These are phyloP conservation scores for Pelobates fuscus DNA, from an alignment of 2,113 vertebrate species.

Conservation along the genomic window DNA sequence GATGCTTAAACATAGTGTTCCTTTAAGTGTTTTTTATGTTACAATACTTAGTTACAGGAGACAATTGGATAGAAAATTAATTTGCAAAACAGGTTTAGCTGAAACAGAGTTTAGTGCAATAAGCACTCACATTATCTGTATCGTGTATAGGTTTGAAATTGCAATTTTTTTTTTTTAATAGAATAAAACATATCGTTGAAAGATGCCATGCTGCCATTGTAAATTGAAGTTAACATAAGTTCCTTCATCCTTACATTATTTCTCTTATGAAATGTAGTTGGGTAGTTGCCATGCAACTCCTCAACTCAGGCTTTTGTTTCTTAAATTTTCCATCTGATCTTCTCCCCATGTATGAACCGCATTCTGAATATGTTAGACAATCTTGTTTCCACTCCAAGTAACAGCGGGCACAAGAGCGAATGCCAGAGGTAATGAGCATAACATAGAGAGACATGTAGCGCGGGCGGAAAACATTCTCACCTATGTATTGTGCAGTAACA, in stretches of 20 bases:
- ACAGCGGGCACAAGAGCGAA: conserved; percentile 32
- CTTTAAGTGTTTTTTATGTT: conserved; percentile 2
- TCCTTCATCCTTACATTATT: conserved; percentile 35
- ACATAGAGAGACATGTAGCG: conserved; percentile 8
- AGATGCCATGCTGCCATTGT: conserved; percentile 34
- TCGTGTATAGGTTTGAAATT: conserved; percentile 43
- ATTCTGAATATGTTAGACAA: conserved; percentile 27
- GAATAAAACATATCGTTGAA: conserved; percentile 26
- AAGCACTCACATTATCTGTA: conserved; percentile 33
- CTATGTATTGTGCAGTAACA: not conserved
- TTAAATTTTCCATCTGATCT: conserved; percentile 19
- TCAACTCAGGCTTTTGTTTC: conserved; percentile 5
- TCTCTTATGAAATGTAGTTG: conserved; percentile 15
- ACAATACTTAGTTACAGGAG: too few species aligned
- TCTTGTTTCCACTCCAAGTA: conserved; percentile 27
- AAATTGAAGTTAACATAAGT: conserved; percentile 46
- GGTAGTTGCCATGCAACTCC: conserved; percentile 37
- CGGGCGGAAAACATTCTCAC: conserved; percentile 21
- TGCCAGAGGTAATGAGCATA: conserved; percentile 25
- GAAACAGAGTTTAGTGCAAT: conserved; percentile 16
- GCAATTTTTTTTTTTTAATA: conserved; percentile 32
- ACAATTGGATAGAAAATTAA: not conserved
- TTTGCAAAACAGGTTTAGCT: conserved; percentile 2
- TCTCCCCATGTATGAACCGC: conserved; percentile 14
- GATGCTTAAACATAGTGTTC: not conserved